These are phyloP conservation scores for Allobates femoralis DNA, from an alignment of 2,797 vertebrate species.

Conservation along the genomic window DNA sequence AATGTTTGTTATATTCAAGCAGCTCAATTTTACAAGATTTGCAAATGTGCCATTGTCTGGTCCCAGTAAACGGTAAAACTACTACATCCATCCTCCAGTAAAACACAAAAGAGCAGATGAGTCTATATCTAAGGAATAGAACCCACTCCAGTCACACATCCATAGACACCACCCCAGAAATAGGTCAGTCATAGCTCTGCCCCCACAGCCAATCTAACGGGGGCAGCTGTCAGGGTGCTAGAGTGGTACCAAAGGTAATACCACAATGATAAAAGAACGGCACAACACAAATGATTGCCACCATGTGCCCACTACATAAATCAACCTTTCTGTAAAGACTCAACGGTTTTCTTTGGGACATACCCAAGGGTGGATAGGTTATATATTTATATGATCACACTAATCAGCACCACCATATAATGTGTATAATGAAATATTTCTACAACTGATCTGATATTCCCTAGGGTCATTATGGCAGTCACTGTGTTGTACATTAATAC, in stretches of 20 bases:
- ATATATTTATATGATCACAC: background rate
- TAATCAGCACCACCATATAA: background rate
- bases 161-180: background rate
- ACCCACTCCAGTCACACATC: slow-evolving; percentile 6
- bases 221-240: slow-evolving; percentile 42
- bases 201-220: background rate
- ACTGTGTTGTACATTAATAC: slow-evolving; percentile 1
- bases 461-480: slow-evolving; percentile 18
- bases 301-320: background rate
- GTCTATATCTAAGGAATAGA: background rate
- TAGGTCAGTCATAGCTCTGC: slow-evolving; percentile 43
- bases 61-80: background rate
- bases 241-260: background rate
- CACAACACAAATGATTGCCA: background rate
- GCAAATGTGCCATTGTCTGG: background rate
- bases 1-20: background rate
- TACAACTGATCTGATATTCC: background rate
- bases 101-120: background rate
- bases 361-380: background rate
- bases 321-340: background rate
- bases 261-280: background rate
- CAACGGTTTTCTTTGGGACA: background rate
- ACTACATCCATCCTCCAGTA: background rate
- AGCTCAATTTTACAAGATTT: background rate
- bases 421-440: too few species aligned